phyloP scores from a whole-genome alignment of 2,113 vertebrate genomes.

The Atractosteus spatula region DNA sequence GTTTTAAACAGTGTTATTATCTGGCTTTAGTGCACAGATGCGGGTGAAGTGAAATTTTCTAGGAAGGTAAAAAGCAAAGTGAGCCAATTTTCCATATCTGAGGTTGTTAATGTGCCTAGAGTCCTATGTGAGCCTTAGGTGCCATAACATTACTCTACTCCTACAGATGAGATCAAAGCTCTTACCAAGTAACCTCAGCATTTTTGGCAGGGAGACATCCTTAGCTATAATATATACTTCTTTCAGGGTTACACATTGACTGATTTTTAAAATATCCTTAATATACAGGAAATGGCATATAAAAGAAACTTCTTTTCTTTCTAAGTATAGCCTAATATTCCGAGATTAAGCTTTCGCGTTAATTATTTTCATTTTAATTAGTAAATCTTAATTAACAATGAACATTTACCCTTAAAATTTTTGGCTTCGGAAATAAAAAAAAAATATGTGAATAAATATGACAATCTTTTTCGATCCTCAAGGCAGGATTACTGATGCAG shows the following conservation, averaged over 20 bases:
- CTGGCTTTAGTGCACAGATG: constrained; percentile 34
- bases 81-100: constrained; percentile 62
- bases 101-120: constrained; percentile 62
- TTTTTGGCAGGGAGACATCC: constrained; percentile 57
- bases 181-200: constrained; percentile 51
- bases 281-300: constrained; percentile 64
- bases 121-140: constrained; percentile 64
- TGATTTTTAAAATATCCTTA: constrained; percentile 61
- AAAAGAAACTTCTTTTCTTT: constrained; percentile 81
- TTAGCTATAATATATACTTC: constrained; percentile 50
- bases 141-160: constrained; percentile 64
- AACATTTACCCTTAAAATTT: constrained; percentile 96
- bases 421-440: constrained; percentile 81
- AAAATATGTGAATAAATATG: constrained; percentile 96
- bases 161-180: constrained; percentile 71
- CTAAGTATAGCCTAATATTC: constrained; percentile 82
- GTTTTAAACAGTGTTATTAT: constrained; percentile 44
- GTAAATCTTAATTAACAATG: constrained; percentile 99
- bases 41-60: constrained; percentile 32
- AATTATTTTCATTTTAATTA: constrained; percentile 98
- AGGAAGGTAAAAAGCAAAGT: constrained; percentile 59
- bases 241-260: constrained; percentile 65
- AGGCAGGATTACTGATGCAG: constrained; percentile 99
- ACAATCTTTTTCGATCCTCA: constrained; percentile 96
- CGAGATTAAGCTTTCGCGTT: constrained; percentile 87